Evolutionary conservation across 2,888 invertebrate genomes (phyloP).

Genomic region (Cactoblastis cactorum): DNA sequence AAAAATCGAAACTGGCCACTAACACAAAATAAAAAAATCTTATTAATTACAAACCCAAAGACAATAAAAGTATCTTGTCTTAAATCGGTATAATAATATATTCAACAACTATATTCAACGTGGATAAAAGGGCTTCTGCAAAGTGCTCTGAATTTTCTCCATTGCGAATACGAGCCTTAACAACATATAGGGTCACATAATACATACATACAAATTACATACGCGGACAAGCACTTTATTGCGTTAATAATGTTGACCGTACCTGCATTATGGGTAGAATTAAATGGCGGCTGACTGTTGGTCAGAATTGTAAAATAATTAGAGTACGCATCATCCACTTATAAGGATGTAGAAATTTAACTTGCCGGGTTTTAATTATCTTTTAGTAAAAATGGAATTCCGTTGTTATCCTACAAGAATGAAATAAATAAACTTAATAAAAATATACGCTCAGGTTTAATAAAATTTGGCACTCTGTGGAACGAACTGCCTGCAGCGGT

Average conservation of each 20-base stretch:
- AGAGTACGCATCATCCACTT: background rate
- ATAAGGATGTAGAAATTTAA: too few relatives aligned
- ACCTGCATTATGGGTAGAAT: constrained; percentile 23
- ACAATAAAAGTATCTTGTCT: too few relatives aligned
- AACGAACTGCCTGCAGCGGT: too few relatives aligned
- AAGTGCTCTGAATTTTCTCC: background rate
- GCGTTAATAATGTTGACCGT: constrained; percentile 29
- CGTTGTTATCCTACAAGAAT: too few relatives aligned
- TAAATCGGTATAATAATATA: too few relatives aligned
- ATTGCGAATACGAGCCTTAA: background rate
- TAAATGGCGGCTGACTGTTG: constrained; percentile 15
- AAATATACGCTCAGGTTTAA: too few relatives aligned
- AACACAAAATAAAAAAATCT: background rate
- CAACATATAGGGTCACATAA: constrained; percentile 1
- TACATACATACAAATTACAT: constrained; percentile 10
- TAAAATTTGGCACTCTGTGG: too few relatives aligned
- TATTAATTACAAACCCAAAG: background rate
- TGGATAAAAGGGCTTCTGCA: background rate
- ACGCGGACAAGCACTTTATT: constrained; percentile 28
- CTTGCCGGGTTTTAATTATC: too few relatives aligned
- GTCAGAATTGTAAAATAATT: constrained; percentile 37
- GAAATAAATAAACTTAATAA: too few relatives aligned
- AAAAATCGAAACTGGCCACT: background rate
- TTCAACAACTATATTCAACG: too few relatives aligned
- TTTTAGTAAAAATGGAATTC: too few relatives aligned